phyloP scores from a whole-genome alignment of 2,797 vertebrate species.

The Cossypha heuglini region DNA sequence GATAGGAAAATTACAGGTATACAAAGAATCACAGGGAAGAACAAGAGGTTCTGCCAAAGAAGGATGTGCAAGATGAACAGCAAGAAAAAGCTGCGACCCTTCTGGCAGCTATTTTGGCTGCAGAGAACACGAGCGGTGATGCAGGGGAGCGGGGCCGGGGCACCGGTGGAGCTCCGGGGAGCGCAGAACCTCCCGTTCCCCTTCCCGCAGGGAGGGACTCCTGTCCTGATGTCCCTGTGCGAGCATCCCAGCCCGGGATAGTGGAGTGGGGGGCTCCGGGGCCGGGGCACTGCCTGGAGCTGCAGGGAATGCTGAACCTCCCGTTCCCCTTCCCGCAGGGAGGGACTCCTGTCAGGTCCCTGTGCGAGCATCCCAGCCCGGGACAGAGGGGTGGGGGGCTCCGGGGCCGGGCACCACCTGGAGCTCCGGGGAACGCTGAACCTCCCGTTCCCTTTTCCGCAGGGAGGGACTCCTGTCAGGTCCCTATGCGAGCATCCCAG shows the following conservation, averaged over 20 bases:
- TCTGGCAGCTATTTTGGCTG: neutral
- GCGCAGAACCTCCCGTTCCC: neutral
- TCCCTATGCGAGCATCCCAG: neutral
- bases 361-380: neutral
- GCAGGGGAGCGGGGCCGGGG: neutral
- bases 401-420: neutral
- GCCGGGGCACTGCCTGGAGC: neutral
- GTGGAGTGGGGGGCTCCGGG: too few relatives aligned
- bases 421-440: too few relatives aligned
- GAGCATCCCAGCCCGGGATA: neutral
- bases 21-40: neutral
- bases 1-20: neutral
- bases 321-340: too few relatives aligned
- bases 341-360: too few relatives aligned
- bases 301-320: too few relatives aligned
- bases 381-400: too few relatives aligned
- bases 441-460: too few relatives aligned
- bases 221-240: accelerated
- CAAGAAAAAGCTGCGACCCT: neutral
- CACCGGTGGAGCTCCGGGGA: neutral
- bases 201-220: neutral
- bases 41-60: neutral
- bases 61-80: accelerated
- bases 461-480: too few relatives aligned
- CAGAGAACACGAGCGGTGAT: accelerated